Conservation (phyloP, 2,113 vertebrate species). For the Sylvilagus bachmani region DNA sequence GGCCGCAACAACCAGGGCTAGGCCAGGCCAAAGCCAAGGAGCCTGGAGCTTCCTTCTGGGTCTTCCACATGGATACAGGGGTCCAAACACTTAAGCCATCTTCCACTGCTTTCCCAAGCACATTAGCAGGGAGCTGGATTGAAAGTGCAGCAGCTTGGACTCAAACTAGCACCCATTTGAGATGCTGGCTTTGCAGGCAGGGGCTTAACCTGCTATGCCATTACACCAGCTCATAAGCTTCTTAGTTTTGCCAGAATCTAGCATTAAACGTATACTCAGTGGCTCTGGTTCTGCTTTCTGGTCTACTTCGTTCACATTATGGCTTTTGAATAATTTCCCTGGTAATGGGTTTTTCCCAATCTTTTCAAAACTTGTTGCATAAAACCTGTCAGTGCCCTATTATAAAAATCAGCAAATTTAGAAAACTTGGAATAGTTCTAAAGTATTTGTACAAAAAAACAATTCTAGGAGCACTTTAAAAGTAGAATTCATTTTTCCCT, state of each 20-base stretch:
- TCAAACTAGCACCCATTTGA: too few species aligned
- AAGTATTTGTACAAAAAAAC: neutral
- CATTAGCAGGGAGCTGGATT: too few species aligned
- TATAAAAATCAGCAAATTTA: conserved; percentile 47
- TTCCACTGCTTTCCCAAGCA: too few species aligned
- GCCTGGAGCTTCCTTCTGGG: too few species aligned
- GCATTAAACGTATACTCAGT: neutral
- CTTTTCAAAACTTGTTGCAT: conserved; percentile 31
- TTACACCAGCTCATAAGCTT: neutral
- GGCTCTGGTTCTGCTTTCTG: neutral
- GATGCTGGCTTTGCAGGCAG: too few species aligned
- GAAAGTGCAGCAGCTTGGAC: too few species aligned
- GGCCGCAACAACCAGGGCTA: too few species aligned
- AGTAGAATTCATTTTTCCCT: conserved; percentile 38
- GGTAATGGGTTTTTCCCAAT: neutral
- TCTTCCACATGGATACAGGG: too few species aligned
- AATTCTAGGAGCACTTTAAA: conserved; percentile 50
- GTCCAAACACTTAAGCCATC: too few species aligned
- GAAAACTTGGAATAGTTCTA: conserved; percentile 22
- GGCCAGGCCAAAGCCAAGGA: too few species aligned
- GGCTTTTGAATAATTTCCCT: neutral
- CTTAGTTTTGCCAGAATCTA: neutral
- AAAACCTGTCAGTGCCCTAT: neutral
- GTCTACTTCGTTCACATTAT: neutral
- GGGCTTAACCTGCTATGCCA: too few species aligned